Evolutionary conservation across 2,113 vertebrate genomes (phyloP), one percentile per base, ranked within the genome.

Genomic region (Engraulis encrasicolus): DNA sequence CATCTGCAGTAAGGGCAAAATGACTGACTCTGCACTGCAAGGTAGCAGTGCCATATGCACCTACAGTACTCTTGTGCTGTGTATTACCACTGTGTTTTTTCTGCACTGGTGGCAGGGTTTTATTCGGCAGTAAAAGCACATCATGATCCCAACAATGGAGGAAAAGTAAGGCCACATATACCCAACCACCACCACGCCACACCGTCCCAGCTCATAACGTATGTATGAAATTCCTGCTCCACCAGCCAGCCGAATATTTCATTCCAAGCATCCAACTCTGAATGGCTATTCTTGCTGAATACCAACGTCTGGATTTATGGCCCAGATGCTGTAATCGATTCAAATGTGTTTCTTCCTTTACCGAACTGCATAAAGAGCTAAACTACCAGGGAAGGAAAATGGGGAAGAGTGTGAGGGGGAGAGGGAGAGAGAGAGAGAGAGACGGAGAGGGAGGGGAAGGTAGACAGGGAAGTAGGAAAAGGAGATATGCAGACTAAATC

Each of bases 261-360:
- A 85, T 77, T 77, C 40, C 17, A 52, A 80, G 0, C 61, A 50
- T 78, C 82, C 79, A 80, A 78, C 31, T 31, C 79, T 6, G n/a
- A n/a, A n/a, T n/a, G 38, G 49, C 38, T 80, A n/a, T n/a, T n/a
- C n/a, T 80, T 9, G 78, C 83, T 86, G 82, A 86, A 88, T 85
- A 80, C 87, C 85, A 85, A 85, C 77, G 37, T 85, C 77, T 14
- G 15, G 78, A 80, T 87, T 89, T 85, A 85, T 82, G 82, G 84
- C 80, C 77, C 50, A 82, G 84, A 84, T 40, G 80, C 83, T n/a
- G 45, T 81, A 82, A 80, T 66, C 82, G 31, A 82, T 85, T 66
- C 78, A 15, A 84, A 84, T 50, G 80, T 84, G 77, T 80, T 85
- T 79, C 78, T 48, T 61, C 48, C 36, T n/a, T 79, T 81, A 31